Base-by-base conservation (phyloP, 2,888 invertebrate genomes). In the Bombyx huttoni region DNA sequence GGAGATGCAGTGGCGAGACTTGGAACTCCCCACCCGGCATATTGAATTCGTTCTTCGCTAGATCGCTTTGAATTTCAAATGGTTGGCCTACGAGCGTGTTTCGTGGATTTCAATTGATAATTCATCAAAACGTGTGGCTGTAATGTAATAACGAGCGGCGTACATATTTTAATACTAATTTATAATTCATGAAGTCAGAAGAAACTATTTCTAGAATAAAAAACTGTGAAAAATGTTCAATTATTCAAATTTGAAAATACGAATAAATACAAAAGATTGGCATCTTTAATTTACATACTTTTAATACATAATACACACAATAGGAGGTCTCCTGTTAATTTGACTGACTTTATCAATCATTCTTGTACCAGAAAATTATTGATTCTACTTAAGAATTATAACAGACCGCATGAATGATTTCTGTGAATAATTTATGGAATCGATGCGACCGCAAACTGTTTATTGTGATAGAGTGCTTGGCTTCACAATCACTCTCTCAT, bases 391-490 rank as follows among this genome's bases (percentile, higher is more conserved):
- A 65, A 75, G 72, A 73, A 65, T 62, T 73, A 74, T 71, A 73
- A 67, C 73, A 73, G 72, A 74, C 75, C 73, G n/a, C n/a, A n/a
- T n/a, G n/a, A n/a, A n/a, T n/a, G n/a, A n/a, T 73, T 72, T 63
- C 71, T 76, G 78, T 83, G 81, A 84, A 82, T 84, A 82, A 81
- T 79, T 77, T 75, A 82, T 69, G 67, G 66, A 67, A 63, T 64
- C 64, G 69, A 64, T 68, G 68, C 73, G 70, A 73, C 71, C 70
- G 74, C 73, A 76, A 81, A 81, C 80, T 81, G 81, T 82, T 84
- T 83, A 84, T 84, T 82, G 79, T 82, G 79, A 81, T 79, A 79
- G 78, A 68, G 65, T 67, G 76, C 65, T 67, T 77, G 76, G 70
- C 75, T 77, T 75, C 76, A 74, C 72, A 75, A 74, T 77, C 78